Evolutionary conservation across 1,140 invertebrate species (phyloP).

Genomic region (Vollenhovia emeryi): DNA sequence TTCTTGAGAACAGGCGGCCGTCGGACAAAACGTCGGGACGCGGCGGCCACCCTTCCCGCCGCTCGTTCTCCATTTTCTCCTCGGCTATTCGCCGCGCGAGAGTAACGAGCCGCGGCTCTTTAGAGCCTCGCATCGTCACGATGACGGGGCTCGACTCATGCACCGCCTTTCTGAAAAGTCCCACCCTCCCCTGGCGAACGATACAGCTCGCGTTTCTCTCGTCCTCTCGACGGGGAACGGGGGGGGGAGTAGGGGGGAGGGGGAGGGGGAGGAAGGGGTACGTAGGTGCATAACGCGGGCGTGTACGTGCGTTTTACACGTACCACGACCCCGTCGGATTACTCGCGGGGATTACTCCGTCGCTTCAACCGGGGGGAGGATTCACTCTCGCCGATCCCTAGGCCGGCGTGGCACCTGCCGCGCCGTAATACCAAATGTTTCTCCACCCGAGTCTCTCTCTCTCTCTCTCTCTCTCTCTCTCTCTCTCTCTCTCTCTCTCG

Average conservation of each 20-base stretch:
- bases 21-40: neutral
- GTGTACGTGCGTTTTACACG: neutral
- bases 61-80: slow-evolving; percentile 1
- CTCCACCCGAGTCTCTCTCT: neutral
- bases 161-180: slow-evolving; percentile 15
- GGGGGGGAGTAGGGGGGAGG: no score
- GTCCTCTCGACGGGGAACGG: neutral
- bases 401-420: neutral
- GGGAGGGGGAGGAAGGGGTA: no score
- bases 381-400: slow-evolving; percentile 5
- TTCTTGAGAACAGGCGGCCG: slow-evolving; percentile 20
- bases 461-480: no score
- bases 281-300: neutral
- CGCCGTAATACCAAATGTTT: slow-evolving; percentile 26
- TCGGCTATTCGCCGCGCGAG: slow-evolving; percentile 16
- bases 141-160: slow-evolving; percentile 19
- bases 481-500: no score
- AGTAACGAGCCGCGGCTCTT: slow-evolving; percentile 64
- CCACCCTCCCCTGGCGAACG: slow-evolving; percentile 10
- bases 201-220: slow-evolving; percentile 6
- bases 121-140: slow-evolving; percentile 18
- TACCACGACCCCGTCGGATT: slow-evolving; percentile 25
- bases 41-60: neutral
- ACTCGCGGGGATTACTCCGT: neutral
- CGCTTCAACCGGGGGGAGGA: neutral